Conservation (phyloP, 1,140 invertebrate species). For the Papilio polytes region DNA sequence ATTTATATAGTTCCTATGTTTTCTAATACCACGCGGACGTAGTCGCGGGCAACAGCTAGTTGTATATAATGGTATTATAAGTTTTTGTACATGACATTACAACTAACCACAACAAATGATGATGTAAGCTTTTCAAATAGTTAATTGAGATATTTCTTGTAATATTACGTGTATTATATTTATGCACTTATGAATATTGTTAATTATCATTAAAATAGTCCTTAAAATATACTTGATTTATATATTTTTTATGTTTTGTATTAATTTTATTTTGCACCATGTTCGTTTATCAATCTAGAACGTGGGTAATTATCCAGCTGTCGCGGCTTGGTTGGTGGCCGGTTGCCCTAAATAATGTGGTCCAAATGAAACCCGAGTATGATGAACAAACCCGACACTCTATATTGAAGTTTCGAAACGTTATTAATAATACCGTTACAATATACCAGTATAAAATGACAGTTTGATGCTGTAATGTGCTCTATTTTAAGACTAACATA, state of each 20-base stretch:
- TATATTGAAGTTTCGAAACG: constrained; percentile 3
- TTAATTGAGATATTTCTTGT: not conserved
- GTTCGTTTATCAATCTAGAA: not conserved
- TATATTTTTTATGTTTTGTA: no score
- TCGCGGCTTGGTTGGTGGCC: not conserved
- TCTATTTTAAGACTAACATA: not conserved
- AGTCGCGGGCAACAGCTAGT: no score
- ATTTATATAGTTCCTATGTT: no score
- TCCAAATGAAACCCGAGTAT: not conserved
- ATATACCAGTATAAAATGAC: not conserved
- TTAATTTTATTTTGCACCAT: no score
- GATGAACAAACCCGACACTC: constrained; percentile 9
- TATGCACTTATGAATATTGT: no score
- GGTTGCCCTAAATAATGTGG: constrained; percentile 8
- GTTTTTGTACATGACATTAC: not conserved
- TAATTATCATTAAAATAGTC: no score
- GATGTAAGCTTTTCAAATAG: not conserved
- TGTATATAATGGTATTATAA: not conserved
- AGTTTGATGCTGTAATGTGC: not conserved
- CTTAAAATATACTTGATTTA: no score
- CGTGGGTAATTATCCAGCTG: not conserved
- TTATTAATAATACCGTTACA: constrained; percentile 13
- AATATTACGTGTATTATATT: no score
- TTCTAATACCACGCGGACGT: no score
- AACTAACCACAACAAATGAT: not conserved